Percentiles rank a stretch among this genome's conserved stretches.
Evolutionary conservation across 2,888 invertebrate genomes (phyloP).

Genomic region (Nephrotoma flavescens): DNA sequence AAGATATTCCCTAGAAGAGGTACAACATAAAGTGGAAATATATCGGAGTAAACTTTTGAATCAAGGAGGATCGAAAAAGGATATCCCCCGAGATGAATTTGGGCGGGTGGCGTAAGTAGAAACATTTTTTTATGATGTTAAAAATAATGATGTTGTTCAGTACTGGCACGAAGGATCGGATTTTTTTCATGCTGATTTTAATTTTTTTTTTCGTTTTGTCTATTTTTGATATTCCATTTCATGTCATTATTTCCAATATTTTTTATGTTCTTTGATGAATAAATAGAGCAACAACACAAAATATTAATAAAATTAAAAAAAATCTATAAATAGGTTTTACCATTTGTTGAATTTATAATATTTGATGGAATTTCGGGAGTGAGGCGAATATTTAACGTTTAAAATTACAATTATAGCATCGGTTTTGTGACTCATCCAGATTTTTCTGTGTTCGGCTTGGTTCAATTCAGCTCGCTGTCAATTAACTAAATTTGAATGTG

Average conservation of each 20-base stretch:
- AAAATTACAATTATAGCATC: too few relatives aligned
- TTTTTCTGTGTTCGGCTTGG: not conserved
- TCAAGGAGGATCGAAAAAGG: conserved; percentile 33
- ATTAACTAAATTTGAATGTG: not conserved
- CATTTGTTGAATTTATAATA: not conserved
- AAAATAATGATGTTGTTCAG: not conserved
- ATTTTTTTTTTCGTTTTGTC: not conserved
- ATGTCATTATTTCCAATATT: not conserved
- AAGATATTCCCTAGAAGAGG: conserved; percentile 75
- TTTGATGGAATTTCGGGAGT: not conserved
- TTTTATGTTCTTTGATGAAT: not conserved
- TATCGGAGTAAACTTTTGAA: conserved; percentile 78
- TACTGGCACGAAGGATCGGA: not conserved
- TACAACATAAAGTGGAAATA: conserved; percentile 70
- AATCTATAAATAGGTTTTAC: not conserved
- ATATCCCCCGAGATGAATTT: conserved; percentile 64
- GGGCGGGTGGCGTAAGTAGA: conserved; percentile 63
- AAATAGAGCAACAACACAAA: not conserved
- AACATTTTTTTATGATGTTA: not conserved
- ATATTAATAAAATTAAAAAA: not conserved
- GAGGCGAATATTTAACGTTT: too few relatives aligned
- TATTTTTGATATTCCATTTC: not conserved
- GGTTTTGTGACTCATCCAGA: not conserved
- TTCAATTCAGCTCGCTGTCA: not conserved
- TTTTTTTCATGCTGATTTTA: not conserved